Conservation (phyloP, 2,797 vertebrate species). For the Benthosema pterotum region DNA sequence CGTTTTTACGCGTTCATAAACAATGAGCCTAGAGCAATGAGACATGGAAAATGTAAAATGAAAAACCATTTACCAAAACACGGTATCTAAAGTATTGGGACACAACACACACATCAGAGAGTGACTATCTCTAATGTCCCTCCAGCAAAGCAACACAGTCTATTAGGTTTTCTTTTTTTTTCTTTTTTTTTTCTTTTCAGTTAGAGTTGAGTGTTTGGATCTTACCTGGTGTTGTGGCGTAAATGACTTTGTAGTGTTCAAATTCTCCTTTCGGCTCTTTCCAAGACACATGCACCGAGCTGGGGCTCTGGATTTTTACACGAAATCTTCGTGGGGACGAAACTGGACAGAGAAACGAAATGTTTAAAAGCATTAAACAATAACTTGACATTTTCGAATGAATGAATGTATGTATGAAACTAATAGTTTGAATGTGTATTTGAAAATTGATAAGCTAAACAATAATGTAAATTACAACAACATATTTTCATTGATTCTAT, state of each 20-base stretch:
- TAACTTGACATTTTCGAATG: background rate
- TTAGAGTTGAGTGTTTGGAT: background rate
- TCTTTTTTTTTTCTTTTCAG: background rate
- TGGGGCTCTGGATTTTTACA: slow-evolving; percentile 82
- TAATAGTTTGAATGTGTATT: slow-evolving; percentile 30
- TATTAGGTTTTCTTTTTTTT: no score
- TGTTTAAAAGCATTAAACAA: background rate
- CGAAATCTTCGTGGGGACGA: slow-evolving; percentile 88
- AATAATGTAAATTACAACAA: background rate
- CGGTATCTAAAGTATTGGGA: no score
- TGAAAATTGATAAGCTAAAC: no score
- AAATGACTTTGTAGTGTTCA: slow-evolving; percentile 87
- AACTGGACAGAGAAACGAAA: slow-evolving; percentile 76
- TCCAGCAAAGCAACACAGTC: no score
- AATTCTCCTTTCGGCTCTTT: slow-evolving; percentile 90
- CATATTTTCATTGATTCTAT: background rate
- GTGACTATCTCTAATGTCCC: no score
- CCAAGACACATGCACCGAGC: slow-evolving; percentile 89
- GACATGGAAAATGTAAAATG: no score
- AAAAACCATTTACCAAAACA: no score
- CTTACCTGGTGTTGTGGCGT: slow-evolving; percentile 88
- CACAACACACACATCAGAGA: no score
- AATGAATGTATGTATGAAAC: slow-evolving; percentile 1
- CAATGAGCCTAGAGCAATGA: no score
- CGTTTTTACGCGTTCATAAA: no score